A percentile compares a stretch with the other conserved stretches of the same genome.
phyloP scores from a whole-genome alignment of 2,797 vertebrate genomes.

The Acanthornis magna region DNA sequence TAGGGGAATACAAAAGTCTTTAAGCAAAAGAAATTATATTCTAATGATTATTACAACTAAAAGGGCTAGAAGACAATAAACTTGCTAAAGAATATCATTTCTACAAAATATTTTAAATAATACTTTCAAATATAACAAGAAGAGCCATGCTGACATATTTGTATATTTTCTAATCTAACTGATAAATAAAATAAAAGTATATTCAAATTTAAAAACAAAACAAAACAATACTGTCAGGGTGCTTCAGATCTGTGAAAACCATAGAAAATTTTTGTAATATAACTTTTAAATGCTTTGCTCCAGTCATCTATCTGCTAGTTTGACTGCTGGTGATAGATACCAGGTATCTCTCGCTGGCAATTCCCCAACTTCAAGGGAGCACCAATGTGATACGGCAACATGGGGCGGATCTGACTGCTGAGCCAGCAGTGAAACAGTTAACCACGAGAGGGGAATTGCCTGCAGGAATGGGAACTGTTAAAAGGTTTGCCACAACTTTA shows the following conservation, averaged over 20 bases:
- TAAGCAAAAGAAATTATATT: neutral
- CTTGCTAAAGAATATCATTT: neutral
- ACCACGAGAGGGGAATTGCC: neutral
- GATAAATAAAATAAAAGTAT: neutral
- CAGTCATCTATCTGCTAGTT: neutral
- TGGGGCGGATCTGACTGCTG: neutral
- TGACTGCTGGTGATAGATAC: conserved; percentile 12
- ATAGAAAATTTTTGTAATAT: neutral
- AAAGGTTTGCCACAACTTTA: neutral
- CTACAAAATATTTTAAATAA: neutral
- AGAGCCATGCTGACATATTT: neutral
- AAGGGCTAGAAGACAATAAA: neutral
- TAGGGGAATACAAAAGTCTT: neutral
- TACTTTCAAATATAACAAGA: neutral
- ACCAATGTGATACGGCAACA: neutral
- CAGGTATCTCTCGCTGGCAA: neutral
- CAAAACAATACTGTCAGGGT: neutral
- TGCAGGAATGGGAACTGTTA: neutral
- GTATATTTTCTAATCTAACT: neutral
- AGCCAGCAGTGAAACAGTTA: conserved; percentile 24
- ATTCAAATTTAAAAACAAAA: neutral
- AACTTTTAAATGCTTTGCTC: neutral
- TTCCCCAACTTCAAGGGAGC: neutral
- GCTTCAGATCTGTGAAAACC: neutral
- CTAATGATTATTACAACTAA: neutral